Percentiles rank a stretch among this genome's conserved stretches.
These are phyloP conservation scores for Peromyscus attwateri DNA, from an alignment of 2,797 vertebrate species.

Conservation along the genomic window DNA sequence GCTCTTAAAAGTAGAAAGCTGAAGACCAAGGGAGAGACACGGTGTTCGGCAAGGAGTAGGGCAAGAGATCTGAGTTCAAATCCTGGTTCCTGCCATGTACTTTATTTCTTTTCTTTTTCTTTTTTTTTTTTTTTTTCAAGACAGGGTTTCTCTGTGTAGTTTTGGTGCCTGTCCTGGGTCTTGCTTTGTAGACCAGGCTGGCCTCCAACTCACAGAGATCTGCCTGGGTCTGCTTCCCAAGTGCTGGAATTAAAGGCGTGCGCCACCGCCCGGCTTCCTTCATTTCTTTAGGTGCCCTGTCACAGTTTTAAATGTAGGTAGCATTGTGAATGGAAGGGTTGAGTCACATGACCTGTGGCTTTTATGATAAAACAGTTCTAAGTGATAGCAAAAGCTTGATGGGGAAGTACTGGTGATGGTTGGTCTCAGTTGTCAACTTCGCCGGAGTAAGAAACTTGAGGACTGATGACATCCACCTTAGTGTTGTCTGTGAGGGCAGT, in stretches of 20 bases:
- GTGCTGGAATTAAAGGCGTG: no score
- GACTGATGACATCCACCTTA: neutral
- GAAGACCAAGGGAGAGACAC: neutral
- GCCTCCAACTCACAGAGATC: no score
- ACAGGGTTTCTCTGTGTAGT: no score
- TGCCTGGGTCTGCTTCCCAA: no score
- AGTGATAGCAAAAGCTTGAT: neutral
- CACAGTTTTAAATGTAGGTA: neutral
- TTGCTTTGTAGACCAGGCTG: no score
- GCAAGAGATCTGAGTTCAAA: neutral
- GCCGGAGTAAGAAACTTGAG: neutral
- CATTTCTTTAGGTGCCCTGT: neutral
- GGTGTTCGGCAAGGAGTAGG: neutral
- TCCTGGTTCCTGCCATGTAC: neutral
- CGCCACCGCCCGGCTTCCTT: neutral
- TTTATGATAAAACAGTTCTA: neutral
- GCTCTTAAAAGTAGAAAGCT: slow-evolving; percentile 4
- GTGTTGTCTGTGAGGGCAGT: neutral
- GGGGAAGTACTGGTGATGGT: no score
- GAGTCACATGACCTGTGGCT: neutral
- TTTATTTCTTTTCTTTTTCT: neutral
- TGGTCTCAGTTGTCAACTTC: neutral
- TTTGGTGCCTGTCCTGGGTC: no score
- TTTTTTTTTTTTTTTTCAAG: no score
- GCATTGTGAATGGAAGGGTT: neutral